Evolutionary conservation across 2,888 invertebrate genomes (phyloP).

Genomic region (Lasioglossum calceatum): DNA sequence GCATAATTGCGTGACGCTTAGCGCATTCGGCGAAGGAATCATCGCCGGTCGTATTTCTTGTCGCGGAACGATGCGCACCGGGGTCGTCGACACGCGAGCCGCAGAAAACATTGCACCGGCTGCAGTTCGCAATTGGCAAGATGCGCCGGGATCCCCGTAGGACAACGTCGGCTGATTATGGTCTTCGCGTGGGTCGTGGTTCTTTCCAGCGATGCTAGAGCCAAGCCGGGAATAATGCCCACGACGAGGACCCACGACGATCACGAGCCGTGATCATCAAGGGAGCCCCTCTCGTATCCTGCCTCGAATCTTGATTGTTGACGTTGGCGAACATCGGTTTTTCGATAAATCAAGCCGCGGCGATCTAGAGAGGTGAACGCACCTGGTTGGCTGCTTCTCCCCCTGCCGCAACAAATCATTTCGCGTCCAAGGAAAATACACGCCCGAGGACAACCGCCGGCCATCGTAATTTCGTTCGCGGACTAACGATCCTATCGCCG

Average conservation of each 20-base stretch:
- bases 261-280: constrained; percentile 43
- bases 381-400: neutral
- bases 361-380: constrained; percentile 5
- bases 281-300: constrained; percentile 2
- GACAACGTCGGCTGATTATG: constrained; percentile 67
- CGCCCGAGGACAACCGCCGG: neutral
- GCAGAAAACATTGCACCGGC: constrained; percentile 59
- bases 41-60: constrained; percentile 55
- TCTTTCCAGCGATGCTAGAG: constrained; percentile 50
- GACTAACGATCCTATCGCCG: constrained; percentile 10
- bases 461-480: constrained; percentile 13
- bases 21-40: constrained; percentile 39
- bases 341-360: constrained; percentile 5
- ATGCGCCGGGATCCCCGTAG: constrained; percentile 55
- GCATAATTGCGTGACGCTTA: constrained; percentile 40
- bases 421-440: constrained; percentile 18
- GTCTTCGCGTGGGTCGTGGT: constrained; percentile 71
- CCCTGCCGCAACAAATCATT: constrained; percentile 2
- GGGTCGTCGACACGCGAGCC: constrained; percentile 64
- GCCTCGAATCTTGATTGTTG: constrained; percentile 13
- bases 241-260: constrained; percentile 33
- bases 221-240: constrained; percentile 51
- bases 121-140: constrained; percentile 68
- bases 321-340: constrained; percentile 14
- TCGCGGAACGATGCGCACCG: constrained; percentile 55